These are phyloP conservation scores for Drosophila obscura DNA, from an alignment of 1,140 invertebrate genomes.

Conservation along the genomic window DNA sequence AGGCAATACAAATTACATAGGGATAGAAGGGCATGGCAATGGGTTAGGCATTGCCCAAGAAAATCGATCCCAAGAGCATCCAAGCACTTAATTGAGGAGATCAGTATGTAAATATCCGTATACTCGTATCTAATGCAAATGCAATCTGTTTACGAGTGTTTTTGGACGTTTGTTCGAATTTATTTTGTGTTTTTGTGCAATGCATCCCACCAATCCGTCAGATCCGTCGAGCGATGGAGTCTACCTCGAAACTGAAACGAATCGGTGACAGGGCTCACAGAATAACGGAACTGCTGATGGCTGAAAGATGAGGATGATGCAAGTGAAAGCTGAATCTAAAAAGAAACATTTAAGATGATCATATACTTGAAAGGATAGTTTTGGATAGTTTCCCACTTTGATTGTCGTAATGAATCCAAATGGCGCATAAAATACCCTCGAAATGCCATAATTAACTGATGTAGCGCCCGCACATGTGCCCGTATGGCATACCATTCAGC, in stretches of 20 bases:
- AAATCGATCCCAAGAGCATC: slow-evolving; percentile 68
- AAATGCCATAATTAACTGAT: slow-evolving; percentile 33
- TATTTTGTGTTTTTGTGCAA: slow-evolving; percentile 24
- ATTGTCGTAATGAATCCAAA: background rate
- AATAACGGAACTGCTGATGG: no score
- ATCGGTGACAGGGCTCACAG: no score
- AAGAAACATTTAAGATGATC: no score
- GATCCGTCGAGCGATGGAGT: background rate
- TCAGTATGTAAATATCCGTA: slow-evolving; percentile 53
- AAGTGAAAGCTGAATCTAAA: no score
- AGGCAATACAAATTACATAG: slow-evolving; percentile 57
- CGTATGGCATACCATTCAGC: slow-evolving; percentile 15
- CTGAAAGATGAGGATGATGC: no score
- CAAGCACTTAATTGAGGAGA: slow-evolving; percentile 79
- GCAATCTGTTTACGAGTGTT: slow-evolving; percentile 19
- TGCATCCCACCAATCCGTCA: slow-evolving; percentile 6
- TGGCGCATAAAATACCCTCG: background rate
- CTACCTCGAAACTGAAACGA: no score
- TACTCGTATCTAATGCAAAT: background rate
- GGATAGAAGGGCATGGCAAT: slow-evolving; percentile 1
- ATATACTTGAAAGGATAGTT: no score
- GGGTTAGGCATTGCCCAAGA: slow-evolving; percentile 1
- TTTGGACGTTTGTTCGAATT: slow-evolving; percentile 7
- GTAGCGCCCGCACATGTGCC: slow-evolving; percentile 5
- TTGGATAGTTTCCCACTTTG: no score